These are phyloP conservation scores for Acanthosepion esculentum DNA, from an alignment of 2,888 invertebrate species.

Conservation along the genomic window DNA sequence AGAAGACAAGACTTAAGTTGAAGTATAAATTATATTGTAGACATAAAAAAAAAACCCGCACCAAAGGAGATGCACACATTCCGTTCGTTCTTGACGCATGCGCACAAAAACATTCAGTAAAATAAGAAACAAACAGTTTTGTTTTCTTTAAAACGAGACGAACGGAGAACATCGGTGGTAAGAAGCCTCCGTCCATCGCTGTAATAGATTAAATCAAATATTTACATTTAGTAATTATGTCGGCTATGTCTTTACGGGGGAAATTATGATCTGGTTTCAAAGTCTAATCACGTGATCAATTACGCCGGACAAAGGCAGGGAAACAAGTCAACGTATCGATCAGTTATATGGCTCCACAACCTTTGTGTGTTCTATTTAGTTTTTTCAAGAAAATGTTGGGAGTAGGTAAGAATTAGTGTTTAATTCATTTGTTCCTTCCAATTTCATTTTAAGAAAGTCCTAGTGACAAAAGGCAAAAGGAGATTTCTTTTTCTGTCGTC, in stretches of 20 bases:
- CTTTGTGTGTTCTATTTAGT: background rate
- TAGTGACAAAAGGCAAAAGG: background rate
- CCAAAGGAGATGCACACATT: no score
- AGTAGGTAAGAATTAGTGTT: background rate
- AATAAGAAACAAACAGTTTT: background rate
- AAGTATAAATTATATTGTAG: no score
- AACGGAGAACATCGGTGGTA: background rate
- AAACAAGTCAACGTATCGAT: background rate
- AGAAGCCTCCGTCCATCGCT: background rate
- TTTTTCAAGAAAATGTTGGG: background rate
- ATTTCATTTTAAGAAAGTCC: background rate
- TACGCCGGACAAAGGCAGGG: background rate
- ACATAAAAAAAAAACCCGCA: background rate
- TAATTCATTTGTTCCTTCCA: background rate
- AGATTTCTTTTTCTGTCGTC: background rate
- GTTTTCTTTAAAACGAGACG: background rate
- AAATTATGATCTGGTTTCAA: background rate
- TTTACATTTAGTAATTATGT: background rate
- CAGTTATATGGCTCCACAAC: background rate
- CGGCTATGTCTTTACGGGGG: background rate
- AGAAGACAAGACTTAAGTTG: no score
- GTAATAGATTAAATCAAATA: constrained; percentile 33
- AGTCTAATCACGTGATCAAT: background rate
- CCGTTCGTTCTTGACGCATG: background rate
- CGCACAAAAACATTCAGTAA: background rate